Evolutionary conservation across 2,113 vertebrate genomes (phyloP), one percentile per base, ranked within the genome.

Genomic region (Puntigrus tetrazona): DNA sequence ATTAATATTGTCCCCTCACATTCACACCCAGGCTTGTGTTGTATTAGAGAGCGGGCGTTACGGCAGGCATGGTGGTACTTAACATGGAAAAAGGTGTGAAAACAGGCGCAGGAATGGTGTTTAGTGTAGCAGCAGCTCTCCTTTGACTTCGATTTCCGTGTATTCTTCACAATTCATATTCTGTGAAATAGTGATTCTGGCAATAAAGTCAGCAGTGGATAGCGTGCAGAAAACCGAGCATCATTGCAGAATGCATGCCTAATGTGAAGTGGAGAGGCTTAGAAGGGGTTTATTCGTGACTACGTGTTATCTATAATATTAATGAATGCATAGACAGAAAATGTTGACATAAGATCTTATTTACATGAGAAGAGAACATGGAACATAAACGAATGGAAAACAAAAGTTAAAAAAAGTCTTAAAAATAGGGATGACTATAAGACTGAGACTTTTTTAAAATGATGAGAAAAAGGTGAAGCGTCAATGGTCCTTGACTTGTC

Each of bases 1-100:
- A 90, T 88, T 87, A 81, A 61, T 69, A 79, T 77, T 82, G 78
- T 78, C 16, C 14, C 38, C 52, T 36, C 22, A 75, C 36, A 72
- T 81, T 76, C 63, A 76, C 78, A 81, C 83, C 72, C 55, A 75
- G 31, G 77, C 2, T 34, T 82, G 65, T 82, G 65, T 65, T 65
- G 43, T 69, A 50, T 70, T 55, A 69, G 43, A 52, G 29, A 29
- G 65, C 3, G 22, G 78, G 31, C 55, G 52, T 10, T 52, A 52
- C 18, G 55, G 74, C 45, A 34, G 74, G 47, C 74, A 34, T 55
- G 29, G 29, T 50, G 25, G 16, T 36, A 77, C 74, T 77, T 77
- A 77, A n/a, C 47, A 55, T 31, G 10, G 29, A 55, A 77, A 1
- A 77, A 1, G 5, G 29, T 52, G 27, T n/a, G 7, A 55, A 55